Conservation (phyloP, 2,888 invertebrate species). For the Tenthredo amoena region DNA sequence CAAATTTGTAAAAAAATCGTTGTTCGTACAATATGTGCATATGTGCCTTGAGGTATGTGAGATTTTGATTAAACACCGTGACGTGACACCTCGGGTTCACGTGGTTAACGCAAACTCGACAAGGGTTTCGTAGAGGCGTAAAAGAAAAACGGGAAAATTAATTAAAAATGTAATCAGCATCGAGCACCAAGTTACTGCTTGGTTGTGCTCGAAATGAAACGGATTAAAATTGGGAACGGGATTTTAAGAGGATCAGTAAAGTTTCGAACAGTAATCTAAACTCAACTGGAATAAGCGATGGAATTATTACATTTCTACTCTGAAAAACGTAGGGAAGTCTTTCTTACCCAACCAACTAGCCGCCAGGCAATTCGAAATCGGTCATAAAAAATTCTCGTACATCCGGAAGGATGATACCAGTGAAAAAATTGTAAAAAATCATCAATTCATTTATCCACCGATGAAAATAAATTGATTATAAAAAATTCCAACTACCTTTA, state of each 20-base stretch:
- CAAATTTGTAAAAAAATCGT: background rate
- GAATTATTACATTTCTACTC: background rate
- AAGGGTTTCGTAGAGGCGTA: background rate
- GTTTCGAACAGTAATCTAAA: constrained; percentile 28
- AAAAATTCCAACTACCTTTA: background rate
- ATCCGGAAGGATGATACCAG: background rate
- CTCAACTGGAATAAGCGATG: constrained; percentile 1
- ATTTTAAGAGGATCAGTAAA: constrained; percentile 25
- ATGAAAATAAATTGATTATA: background rate
- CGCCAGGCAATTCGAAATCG: background rate
- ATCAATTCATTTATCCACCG: background rate
- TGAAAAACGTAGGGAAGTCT: background rate
- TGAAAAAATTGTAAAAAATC: background rate
- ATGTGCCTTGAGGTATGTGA: background rate
- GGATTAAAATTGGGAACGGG: constrained; percentile 12
- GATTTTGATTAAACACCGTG: constrained; percentile 26
- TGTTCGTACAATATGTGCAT: background rate
- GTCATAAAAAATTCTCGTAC: background rate
- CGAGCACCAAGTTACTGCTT: constrained; percentile 26
- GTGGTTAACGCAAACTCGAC: background rate
- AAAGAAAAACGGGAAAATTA: constrained; percentile 27
- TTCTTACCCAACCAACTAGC: background rate
- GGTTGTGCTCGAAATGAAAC: constrained; percentile 12
- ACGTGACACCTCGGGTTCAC: constrained; percentile 11
- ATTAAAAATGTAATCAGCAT: constrained; percentile 37